phyloP scores from a whole-genome alignment of 2,113 vertebrate genomes.

The Macroglossus sobrinus region DNA sequence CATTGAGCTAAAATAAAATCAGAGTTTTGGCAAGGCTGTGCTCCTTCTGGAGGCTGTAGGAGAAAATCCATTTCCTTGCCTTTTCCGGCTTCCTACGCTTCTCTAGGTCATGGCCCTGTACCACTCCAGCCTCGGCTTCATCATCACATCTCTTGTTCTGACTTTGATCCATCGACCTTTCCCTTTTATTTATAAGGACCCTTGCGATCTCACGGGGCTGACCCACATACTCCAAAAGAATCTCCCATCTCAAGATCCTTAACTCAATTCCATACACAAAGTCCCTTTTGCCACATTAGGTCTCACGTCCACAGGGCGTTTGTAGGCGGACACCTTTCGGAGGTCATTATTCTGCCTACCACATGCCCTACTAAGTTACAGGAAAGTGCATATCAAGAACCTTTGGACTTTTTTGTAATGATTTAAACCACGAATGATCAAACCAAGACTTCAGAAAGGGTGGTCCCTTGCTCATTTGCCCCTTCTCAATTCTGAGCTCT shows the following conservation, averaged over 20 bases:
- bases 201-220: not conserved
- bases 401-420: not conserved
- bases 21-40: not conserved
- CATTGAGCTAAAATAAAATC: not conserved
- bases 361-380: not conserved
- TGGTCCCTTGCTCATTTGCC: not conserved
- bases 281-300: not conserved
- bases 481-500: not conserved
- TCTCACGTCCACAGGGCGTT: not conserved
- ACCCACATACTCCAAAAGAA: not conserved
- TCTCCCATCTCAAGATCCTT: not conserved
- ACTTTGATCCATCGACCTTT: not conserved
- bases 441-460: not conserved
- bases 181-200: not conserved
- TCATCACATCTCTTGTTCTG: not conserved
- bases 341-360: not conserved
- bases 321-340: not conserved
- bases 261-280: not conserved
- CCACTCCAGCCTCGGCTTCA: not conserved
- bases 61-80: not conserved
- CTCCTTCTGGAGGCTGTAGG: not conserved
- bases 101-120: not conserved
- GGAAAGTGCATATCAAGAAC: not conserved
- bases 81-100: not conserved
- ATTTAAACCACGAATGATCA: not conserved